phyloP scores from a whole-genome alignment of 2,797 vertebrate genomes.

The Sebastes minor region DNA sequence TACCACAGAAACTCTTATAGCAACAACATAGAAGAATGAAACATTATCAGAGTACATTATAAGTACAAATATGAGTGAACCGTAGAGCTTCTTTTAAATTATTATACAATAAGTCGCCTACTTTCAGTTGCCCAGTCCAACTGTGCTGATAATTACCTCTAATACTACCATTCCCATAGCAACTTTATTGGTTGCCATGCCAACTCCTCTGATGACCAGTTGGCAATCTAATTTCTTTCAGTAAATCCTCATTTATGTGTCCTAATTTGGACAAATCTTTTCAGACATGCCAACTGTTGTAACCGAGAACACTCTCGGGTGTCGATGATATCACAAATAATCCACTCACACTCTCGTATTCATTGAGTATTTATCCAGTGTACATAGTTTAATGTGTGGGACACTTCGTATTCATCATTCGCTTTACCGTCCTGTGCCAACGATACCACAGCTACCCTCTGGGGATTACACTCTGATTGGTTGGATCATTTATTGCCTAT shows the following conservation, averaged over 20 bases:
- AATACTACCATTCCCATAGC: slow-evolving; percentile 66
- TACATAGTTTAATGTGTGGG: neutral
- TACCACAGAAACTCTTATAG: neutral
- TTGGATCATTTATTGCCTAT: slow-evolving; percentile 52
- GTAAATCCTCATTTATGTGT: slow-evolving; percentile 44
- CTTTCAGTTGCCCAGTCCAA: slow-evolving; percentile 5
- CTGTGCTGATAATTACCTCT: slow-evolving; percentile 45
- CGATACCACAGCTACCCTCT: neutral
- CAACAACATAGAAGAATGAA: neutral
- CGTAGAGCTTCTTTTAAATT: neutral
- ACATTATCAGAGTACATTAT: neutral
- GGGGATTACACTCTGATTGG: slow-evolving; percentile 50
- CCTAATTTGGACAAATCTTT: slow-evolving; percentile 35
- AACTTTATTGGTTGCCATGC: slow-evolving; percentile 69
- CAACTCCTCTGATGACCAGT: slow-evolving; percentile 54
- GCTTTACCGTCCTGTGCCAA: slow-evolving; percentile 26
- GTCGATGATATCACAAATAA: slow-evolving; percentile 11
- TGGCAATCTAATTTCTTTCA: slow-evolving; percentile 42
- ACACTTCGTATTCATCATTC: neutral
- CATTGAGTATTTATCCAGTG: neutral
- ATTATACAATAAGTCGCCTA: neutral
- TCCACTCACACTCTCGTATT: neutral
- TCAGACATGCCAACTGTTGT: slow-evolving; percentile 29
- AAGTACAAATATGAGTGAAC: neutral
- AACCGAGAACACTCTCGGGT: slow-evolving; percentile 4